These are phyloP conservation scores for Microctenopoma lineatum DNA, from an alignment of 2,797 vertebrate genomes.

Conservation along the genomic window DNA sequence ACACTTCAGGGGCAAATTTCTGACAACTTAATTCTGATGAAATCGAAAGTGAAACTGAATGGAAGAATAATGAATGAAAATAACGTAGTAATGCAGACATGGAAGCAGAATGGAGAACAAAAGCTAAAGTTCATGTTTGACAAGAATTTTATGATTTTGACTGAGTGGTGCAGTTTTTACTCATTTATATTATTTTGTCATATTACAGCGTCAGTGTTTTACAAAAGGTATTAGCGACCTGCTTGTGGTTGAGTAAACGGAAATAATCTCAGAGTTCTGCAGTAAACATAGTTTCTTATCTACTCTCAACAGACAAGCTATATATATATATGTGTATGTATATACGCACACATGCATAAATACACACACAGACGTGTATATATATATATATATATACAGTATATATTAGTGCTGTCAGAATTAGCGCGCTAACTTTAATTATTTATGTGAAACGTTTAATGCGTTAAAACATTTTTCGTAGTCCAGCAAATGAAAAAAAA, in stretches of 20 bases:
- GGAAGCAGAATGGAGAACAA: conserved; percentile 18
- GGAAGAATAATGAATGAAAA: conserved; percentile 26
- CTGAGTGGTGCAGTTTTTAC: conserved; percentile 17
- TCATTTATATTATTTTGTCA: not conserved
- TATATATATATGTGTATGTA: too few relatives aligned
- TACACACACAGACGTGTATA: not conserved
- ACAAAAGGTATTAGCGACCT: not conserved
- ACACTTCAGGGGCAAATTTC: conserved; percentile 5
- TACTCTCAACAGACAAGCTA: conserved; percentile 36
- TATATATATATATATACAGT: too few relatives aligned
- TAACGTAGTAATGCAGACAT: conserved; percentile 15
- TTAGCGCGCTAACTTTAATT: too few relatives aligned
- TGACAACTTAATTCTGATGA: conserved; percentile 11
- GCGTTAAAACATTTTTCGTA: too few relatives aligned
- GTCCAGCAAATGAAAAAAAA: too few relatives aligned
- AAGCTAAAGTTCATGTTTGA: not conserved
- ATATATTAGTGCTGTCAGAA: too few relatives aligned
- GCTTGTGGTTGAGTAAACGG: not conserved
- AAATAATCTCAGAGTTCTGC: conserved; percentile 30
- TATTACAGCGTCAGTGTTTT: not conserved
- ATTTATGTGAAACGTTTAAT: too few relatives aligned
- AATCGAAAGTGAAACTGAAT: conserved; percentile 18
- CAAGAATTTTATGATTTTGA: not conserved
- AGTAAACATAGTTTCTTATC: conserved; percentile 48
- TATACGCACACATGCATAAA: conserved; percentile 10